Base-by-base conservation (phyloP, 2,113 vertebrate genomes). In the Actinemys pallida region DNA sequence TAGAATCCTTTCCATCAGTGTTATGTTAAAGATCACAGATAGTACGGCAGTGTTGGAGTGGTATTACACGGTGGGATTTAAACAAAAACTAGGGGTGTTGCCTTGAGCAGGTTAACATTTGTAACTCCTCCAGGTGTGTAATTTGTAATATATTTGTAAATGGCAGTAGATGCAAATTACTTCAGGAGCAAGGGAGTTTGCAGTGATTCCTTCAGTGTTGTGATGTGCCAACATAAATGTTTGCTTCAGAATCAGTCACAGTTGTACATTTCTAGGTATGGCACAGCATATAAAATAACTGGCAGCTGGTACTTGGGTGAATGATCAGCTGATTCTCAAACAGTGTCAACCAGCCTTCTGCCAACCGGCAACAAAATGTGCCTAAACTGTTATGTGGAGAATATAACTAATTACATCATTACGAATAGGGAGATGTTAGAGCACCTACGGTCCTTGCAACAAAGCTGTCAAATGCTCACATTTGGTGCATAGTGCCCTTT, bases 151-250 rank as follows among this genome's bases (percentile, higher is more conserved):
- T 95, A 96, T 39, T 91, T 96, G 75, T 92, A 90, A 79, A 9
- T 83, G 84, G 78, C 95, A 86, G 29, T 57, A 81, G 86, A 93
- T 97, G 87, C 81, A 96, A 96, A 98, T 96, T 96, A 56, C 75
- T 91, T 92, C 65, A 81, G 65, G 2, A 72, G 29, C 87, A 89
- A 95, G 95, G 90, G 84, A 92, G 88, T 95, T n/a, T 83, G 17
- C 7, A n/a, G 83, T 13, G 84, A 88, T 83, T 81, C 90, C 69
- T 80, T 87, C 91, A 89, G 57, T 53, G 53, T 90, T 83, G 84
- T 11, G 79, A 95, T 1, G 2, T 88, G 96, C 96, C 95, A 94
- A 93, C 92, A 96, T 84, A 96, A 98, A 98, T 96, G 84, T 95
- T 95, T 97, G 88, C 83, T 94, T 88, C 89, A 84, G 88, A 76